Conservation (phyloP, 2,113 vertebrate species). For the Oncorhynchus gorbuscha region DNA sequence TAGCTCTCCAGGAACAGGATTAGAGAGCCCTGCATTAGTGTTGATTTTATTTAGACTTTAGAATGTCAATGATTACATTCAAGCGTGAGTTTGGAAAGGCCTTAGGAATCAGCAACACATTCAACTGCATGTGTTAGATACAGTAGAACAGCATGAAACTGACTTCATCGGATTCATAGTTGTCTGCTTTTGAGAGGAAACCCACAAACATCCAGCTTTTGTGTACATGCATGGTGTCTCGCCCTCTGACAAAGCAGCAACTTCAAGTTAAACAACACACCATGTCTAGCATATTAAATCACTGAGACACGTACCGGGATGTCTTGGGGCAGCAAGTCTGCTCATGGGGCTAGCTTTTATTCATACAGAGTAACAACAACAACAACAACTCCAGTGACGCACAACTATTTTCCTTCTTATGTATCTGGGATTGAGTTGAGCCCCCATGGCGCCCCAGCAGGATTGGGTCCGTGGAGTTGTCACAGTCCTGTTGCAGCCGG, state of each 20-base stretch:
- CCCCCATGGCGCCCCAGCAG: constrained; percentile 39
- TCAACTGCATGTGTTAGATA: neutral
- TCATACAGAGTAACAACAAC: constrained; percentile 22
- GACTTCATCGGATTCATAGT: neutral
- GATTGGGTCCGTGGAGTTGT: constrained; percentile 31
- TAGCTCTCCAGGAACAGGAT: too few species aligned
- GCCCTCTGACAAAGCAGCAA: too few species aligned
- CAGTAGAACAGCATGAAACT: too few species aligned
- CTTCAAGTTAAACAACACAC: neutral
- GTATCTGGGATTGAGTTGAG: constrained; percentile 35
- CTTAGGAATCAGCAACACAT: neutral
- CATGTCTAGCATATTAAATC: constrained; percentile 21
- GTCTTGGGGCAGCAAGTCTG: constrained; percentile 26
- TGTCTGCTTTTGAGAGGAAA: neutral
- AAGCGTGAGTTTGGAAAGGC: neutral
- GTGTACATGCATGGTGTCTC: neutral
- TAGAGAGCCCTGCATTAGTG: neutral
- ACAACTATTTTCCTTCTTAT: neutral
- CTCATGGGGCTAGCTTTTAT: neutral
- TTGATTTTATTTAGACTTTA: neutral
- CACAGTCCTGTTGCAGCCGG: constrained; percentile 39
- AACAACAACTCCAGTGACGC: constrained; percentile 23
- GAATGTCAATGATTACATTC: neutral
- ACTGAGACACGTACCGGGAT: constrained; percentile 14
- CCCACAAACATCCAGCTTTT: neutral